These are phyloP conservation scores for Epinephelus malabaricus DNA, from an alignment of 2,797 vertebrate genomes.

Conservation along the genomic window DNA sequence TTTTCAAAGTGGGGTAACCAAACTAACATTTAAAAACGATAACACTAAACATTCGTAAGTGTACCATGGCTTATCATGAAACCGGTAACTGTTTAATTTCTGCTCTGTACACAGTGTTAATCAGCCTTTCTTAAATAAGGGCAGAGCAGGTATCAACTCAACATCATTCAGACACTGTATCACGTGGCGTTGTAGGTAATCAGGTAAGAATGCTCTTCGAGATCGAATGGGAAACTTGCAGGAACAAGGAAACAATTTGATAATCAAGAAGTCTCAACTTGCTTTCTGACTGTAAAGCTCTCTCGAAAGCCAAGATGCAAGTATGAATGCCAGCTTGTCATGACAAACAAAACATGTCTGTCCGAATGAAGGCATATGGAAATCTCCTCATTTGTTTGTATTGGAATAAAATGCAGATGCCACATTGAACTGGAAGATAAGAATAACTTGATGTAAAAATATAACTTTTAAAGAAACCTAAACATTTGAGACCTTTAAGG, in stretches of 20 bases:
- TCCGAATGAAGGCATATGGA: background rate
- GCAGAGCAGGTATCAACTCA: background rate
- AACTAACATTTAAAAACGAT: too few relatives aligned
- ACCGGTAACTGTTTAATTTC: background rate
- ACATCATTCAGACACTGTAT: background rate
- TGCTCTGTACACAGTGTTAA: background rate
- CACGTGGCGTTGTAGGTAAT: slow-evolving; percentile 13
- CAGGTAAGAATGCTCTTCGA: background rate
- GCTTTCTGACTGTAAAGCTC: background rate
- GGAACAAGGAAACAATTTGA: slow-evolving; percentile 15
- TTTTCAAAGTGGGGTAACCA: too few relatives aligned
- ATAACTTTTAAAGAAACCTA: background rate
- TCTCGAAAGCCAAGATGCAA: background rate
- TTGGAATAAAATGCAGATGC: background rate
- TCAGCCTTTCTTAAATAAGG: background rate
- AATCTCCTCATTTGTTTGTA: background rate
- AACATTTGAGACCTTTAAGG: background rate
- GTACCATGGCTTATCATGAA: too few relatives aligned
- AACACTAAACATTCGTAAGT: too few relatives aligned
- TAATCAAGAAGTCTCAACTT: slow-evolving; percentile 18
- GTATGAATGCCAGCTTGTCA: background rate
- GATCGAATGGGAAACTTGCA: slow-evolving; percentile 16
- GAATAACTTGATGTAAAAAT: background rate
- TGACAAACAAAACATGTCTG: background rate
- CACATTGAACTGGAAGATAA: background rate